These are phyloP conservation scores for Meghimatium bilineatum DNA, from an alignment of 2,888 invertebrate genomes.

Conservation along the genomic window DNA sequence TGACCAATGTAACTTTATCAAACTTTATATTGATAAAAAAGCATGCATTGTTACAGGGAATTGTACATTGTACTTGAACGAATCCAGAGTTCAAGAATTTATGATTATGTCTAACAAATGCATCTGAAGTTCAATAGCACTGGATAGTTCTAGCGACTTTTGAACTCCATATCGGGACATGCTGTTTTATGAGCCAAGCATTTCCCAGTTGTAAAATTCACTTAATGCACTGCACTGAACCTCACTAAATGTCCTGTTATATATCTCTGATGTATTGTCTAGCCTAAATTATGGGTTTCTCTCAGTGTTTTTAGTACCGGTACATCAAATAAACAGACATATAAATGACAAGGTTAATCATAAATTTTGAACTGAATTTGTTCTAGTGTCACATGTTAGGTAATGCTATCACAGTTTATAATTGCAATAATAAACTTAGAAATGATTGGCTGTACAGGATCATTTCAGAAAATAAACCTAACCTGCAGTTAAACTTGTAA, in stretches of 20 bases:
- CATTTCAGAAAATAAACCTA: background rate
- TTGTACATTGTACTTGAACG: too few species aligned
- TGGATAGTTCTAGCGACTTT: too few species aligned
- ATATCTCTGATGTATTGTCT: background rate
- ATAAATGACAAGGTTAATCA: background rate
- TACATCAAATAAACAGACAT: background rate
- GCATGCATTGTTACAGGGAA: too few species aligned
- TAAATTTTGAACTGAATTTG: background rate
- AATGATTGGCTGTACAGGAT: background rate
- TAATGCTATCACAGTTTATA: background rate
- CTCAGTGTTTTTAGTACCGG: too few species aligned
- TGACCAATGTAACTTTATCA: too few species aligned
- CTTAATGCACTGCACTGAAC: background rate
- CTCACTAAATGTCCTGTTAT: background rate
- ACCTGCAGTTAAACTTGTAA: background rate
- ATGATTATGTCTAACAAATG: too few species aligned
- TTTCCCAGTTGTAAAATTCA: background rate
- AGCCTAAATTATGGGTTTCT: background rate
- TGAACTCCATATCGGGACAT: too few species aligned
- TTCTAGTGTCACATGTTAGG: background rate
- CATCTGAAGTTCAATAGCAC: too few species aligned
- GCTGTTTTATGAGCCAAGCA: background rate
- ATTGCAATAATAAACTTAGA: background rate
- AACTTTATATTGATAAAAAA: too few species aligned
- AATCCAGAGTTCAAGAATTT: too few species aligned